Conservation (phyloP, 2,797 vertebrate genomes). For the Phrynocephalus vlangalii region DNA sequence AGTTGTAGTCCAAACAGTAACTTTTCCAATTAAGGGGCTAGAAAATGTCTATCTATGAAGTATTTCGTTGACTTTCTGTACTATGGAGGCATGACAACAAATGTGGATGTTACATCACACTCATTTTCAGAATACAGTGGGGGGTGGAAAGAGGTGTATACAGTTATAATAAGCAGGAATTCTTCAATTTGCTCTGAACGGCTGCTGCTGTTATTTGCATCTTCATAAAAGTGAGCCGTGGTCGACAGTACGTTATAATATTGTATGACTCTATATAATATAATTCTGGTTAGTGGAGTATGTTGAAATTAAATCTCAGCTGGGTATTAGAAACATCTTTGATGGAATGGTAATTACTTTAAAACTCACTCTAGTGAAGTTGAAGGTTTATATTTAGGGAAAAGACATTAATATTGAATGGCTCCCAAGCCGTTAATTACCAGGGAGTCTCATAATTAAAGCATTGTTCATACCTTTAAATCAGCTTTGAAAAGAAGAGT, state of each 20-base stretch:
- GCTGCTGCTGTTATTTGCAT: slow-evolving; percentile 7
- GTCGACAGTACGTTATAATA: slow-evolving; percentile 69
- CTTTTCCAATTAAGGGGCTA: too few relatives aligned
- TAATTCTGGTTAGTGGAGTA: slow-evolving; percentile 65
- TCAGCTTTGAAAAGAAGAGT: slow-evolving; percentile 33
- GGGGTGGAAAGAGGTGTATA: neutral
- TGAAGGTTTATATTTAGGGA: slow-evolving; percentile 62
- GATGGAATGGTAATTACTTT: slow-evolving; percentile 62
- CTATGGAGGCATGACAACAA: neutral
- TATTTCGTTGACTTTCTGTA: neutral
- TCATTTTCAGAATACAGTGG: neutral
- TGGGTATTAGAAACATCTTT: slow-evolving; percentile 61
- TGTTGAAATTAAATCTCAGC: slow-evolving; percentile 61
- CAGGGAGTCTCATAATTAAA: slow-evolving; percentile 62
- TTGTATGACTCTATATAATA: slow-evolving; percentile 68
- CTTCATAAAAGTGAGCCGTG: slow-evolving; percentile 53
- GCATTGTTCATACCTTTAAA: slow-evolving; percentile 46
- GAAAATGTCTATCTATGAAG: neutral
- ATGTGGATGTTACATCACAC: neutral
- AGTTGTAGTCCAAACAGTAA: too few relatives aligned
- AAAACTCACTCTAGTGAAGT: slow-evolving; percentile 57
- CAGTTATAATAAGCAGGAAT: neutral
- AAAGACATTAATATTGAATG: slow-evolving; percentile 64
- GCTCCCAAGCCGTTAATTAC: slow-evolving; percentile 65
- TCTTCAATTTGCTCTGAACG: slow-evolving; percentile 10